These are phyloP conservation scores for Toxonevra muliebris DNA, from an alignment of 2,888 invertebrate species.

Conservation along the genomic window DNA sequence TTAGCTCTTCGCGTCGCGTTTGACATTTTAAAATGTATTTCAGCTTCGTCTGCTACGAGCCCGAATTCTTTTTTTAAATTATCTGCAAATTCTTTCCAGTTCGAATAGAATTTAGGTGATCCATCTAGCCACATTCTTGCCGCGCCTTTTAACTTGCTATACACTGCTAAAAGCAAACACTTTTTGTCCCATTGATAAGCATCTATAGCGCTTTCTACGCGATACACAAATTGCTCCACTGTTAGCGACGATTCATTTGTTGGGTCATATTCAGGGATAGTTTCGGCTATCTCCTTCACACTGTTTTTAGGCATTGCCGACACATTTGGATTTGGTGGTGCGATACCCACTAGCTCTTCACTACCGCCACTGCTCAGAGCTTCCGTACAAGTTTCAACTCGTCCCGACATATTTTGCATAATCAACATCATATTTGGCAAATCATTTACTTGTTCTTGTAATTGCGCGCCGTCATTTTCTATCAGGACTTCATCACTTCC, in stretches of 20 bases:
- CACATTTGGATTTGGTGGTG: background rate
- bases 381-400: slow-evolving; percentile 4
- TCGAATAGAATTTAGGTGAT: background rate
- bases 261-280: slow-evolving; percentile 25
- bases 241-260: slow-evolving; percentile 17
- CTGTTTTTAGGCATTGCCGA: background rate
- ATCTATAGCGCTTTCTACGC: slow-evolving; percentile 14
- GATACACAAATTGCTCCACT: slow-evolving; percentile 29
- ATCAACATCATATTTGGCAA: slow-evolving; percentile 16
- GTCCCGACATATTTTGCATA: background rate
- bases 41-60: slow-evolving; percentile 23
- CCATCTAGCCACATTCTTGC: slow-evolving; percentile 32
- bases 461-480: background rate
- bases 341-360: no score
- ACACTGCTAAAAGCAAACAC: slow-evolving; percentile 30
- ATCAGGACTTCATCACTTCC: slow-evolving; percentile 20
- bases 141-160: slow-evolving; percentile 24
- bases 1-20: slow-evolving; percentile 7
- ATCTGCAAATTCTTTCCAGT: slow-evolving; percentile 17
- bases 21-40: slow-evolving; percentile 27
- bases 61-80: slow-evolving; percentile 27
- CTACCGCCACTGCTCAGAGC: no score
- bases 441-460: slow-evolving; percentile 22
- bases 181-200: slow-evolving; percentile 27
- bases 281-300: slow-evolving; percentile 34